A percentile compares a stretch with the other conserved stretches of the same genome.
These are phyloP conservation scores for Chromobotia macracanthus DNA, from an alignment of 2,797 vertebrate species.

Conservation along the genomic window DNA sequence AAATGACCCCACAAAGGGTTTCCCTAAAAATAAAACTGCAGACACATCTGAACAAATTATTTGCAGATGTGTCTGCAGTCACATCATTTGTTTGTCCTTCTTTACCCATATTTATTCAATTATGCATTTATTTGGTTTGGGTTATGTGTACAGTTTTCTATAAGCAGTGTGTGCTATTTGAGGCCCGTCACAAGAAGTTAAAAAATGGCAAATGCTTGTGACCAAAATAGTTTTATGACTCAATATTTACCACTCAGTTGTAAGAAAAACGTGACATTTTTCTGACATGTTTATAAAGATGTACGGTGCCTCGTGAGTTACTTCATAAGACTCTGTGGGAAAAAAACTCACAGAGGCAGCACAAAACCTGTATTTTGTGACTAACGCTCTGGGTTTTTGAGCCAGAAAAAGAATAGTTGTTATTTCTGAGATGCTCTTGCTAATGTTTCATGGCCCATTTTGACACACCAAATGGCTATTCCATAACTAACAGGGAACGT, in stretches of 20 bases:
- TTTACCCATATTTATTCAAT: constrained; percentile 54
- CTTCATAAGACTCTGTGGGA: neutral
- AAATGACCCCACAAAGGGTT: constrained; percentile 75
- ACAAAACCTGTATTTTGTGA: constrained; percentile 15
- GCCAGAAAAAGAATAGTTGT: constrained; percentile 19
- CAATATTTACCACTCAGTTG: neutral
- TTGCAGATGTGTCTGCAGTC: no score
- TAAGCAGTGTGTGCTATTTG: neutral
- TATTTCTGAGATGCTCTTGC: constrained; percentile 41
- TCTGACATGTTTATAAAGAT: neutral
- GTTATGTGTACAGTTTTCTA: neutral
- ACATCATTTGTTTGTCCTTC: constrained; percentile 61
- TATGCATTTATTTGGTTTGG: neutral
- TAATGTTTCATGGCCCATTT: constrained; percentile 41
- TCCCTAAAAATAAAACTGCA: constrained; percentile 72
- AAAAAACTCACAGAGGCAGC: neutral
- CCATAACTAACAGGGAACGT: no score
- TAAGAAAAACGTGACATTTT: neutral
- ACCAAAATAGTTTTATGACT: neutral
- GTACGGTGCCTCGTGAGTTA: neutral
- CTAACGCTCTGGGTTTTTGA: constrained; percentile 6
- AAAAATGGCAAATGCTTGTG: neutral
- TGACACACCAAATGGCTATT: constrained; percentile 42
- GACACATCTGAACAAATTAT: constrained; percentile 77
- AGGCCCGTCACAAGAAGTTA: neutral